phyloP scores from a whole-genome alignment of 2,797 vertebrate species.

The Orestias chungarensis region DNA sequence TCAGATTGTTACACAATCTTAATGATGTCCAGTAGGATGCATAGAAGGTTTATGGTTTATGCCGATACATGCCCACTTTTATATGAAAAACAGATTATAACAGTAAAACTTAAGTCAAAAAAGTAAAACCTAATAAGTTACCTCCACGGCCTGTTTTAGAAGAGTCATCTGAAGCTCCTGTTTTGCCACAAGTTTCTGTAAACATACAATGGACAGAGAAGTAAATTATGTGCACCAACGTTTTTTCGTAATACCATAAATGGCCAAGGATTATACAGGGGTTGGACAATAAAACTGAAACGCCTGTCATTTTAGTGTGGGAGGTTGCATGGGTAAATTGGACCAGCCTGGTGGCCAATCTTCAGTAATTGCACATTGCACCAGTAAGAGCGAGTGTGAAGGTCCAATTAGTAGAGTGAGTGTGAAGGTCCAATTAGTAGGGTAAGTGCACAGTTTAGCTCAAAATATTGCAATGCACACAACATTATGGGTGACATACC shows the following conservation, averaged over 20 bases:
- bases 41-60: neutral
- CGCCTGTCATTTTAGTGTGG: no score
- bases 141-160: slow-evolving; percentile 97
- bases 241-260: neutral
- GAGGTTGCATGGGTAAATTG: no score
- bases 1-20: neutral
- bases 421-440: no score
- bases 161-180: slow-evolving; percentile 94
- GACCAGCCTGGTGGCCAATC: no score
- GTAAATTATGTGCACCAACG: neutral
- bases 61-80: neutral
- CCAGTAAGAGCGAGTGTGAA: no score
- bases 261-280: neutral
- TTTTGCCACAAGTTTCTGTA: slow-evolving; percentile 90
- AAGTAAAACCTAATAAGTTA: slow-evolving; percentile 48
- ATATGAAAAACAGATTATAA: neutral
- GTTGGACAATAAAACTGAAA: neutral
- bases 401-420: no score
- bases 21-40: neutral
- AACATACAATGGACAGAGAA: slow-evolving; percentile 6
- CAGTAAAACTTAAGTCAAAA: neutral
- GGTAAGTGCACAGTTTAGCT: no score
- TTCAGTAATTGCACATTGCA: no score
- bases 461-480: no score
- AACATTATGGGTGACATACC: no score